Evolutionary conservation across 1,140 invertebrate species (phyloP).

Genomic region (Marisa cornuarietis): DNA sequence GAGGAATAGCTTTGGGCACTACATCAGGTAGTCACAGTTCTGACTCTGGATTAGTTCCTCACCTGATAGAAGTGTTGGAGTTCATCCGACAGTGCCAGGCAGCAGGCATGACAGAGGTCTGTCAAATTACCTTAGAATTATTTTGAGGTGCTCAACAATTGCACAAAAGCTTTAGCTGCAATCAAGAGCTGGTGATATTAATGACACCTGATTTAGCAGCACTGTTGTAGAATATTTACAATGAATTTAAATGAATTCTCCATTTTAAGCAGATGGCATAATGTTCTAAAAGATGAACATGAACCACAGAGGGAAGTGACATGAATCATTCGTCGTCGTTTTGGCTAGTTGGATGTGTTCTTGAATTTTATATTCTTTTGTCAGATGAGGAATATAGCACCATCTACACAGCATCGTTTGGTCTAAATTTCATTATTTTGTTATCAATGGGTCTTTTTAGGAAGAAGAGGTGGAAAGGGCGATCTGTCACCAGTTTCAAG

Average conservation of each 20-base stretch:
- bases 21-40: constrained; percentile 21
- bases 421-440: background rate
- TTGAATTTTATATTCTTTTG: background rate
- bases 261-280: too few species aligned
- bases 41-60: constrained; percentile 43
- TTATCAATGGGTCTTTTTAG: constrained; percentile 33
- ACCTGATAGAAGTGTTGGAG: constrained; percentile 44
- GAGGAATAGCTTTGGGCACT: constrained; percentile 45
- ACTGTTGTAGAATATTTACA: too few species aligned
- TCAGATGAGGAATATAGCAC: background rate
- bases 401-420: background rate
- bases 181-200: background rate
- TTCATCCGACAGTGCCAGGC: constrained; percentile 54
- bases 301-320: too few species aligned
- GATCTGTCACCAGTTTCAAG: constrained; percentile 56
- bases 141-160: background rate
- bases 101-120: constrained; percentile 45
- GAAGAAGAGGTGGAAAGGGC: constrained; percentile 44
- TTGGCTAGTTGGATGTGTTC: background rate
- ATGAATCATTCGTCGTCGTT: background rate
- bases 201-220: background rate
- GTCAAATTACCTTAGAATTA: background rate
- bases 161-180: background rate
- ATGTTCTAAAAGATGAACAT: too few species aligned
- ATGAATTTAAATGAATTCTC: too few species aligned